Percentiles rank a stretch among this genome's conserved stretches.
Conservation (phyloP, 2,797 vertebrate species). For the Zalophus californianus region DNA sequence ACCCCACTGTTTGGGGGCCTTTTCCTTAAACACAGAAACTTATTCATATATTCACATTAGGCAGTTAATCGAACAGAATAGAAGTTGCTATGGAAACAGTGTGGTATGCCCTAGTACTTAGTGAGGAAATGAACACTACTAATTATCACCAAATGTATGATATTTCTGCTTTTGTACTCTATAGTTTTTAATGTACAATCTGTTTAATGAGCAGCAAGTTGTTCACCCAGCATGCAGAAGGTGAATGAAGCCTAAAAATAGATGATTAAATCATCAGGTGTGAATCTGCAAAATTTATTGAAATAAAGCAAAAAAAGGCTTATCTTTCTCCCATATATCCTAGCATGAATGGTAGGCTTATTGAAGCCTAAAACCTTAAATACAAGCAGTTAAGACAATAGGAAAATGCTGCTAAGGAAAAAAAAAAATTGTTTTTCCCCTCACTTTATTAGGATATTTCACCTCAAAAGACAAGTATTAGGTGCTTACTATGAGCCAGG, state of each 20-base stretch:
- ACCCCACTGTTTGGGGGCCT: slow-evolving; percentile 73
- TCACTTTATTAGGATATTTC: slow-evolving; percentile 39
- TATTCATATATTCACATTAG: slow-evolving; percentile 88
- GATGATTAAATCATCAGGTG: slow-evolving; percentile 59
- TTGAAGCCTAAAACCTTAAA: not conserved
- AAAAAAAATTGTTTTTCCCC: not conserved
- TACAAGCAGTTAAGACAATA: not conserved
- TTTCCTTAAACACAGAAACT: slow-evolving; percentile 83
- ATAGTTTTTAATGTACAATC: slow-evolving; percentile 79
- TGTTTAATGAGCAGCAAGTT: slow-evolving; percentile 76
- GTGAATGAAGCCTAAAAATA: slow-evolving; percentile 66
- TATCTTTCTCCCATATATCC: not conserved
- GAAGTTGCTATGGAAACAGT: slow-evolving; percentile 88
- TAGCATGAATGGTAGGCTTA: not conserved
- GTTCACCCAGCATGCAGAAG: slow-evolving; percentile 44
- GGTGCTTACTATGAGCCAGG: not conserved
- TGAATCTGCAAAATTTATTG: slow-evolving; percentile 64
- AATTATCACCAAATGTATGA: slow-evolving; percentile 87
- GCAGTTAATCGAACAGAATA: slow-evolving; percentile 86
- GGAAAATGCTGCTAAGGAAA: not conserved
- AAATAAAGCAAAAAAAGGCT: slow-evolving; percentile 24
- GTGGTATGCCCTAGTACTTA: slow-evolving; percentile 78
- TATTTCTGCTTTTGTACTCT: slow-evolving; percentile 75
- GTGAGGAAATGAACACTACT: slow-evolving; percentile 85
- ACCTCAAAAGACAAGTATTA: not conserved